Evolutionary conservation across 2,797 vertebrate species (phyloP).

Genomic region (Fratercula arctica): DNA sequence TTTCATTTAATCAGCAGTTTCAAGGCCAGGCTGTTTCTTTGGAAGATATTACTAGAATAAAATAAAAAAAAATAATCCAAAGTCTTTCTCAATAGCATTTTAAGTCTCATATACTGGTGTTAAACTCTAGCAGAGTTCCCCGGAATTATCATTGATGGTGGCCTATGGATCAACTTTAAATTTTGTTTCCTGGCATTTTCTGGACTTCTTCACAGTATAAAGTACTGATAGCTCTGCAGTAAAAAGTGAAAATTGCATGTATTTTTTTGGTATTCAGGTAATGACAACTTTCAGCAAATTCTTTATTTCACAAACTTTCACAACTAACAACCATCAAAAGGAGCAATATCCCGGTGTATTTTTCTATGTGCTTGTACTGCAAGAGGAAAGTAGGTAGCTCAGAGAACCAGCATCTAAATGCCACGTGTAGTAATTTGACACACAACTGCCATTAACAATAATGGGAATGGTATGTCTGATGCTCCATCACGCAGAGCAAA

Average conservation of each 20-base stretch:
- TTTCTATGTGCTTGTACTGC: background rate
- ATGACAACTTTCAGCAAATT: background rate
- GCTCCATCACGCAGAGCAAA: constrained; percentile 16
- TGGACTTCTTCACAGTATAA: background rate
- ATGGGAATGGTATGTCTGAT: constrained; percentile 16
- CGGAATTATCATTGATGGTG: background rate
- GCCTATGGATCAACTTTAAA: background rate
- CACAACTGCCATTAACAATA: constrained; percentile 50
- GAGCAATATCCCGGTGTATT: background rate
- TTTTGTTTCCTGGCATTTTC: background rate
- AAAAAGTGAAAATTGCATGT: background rate
- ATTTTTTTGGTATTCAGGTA: constrained; percentile 37
- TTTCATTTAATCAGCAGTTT: constrained; percentile 20
- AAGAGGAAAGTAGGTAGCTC: background rate
- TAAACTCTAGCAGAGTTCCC: background rate
- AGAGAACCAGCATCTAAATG: constrained; percentile 10
- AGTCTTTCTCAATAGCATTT: background rate
- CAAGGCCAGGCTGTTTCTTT: background rate
- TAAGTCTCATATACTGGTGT: background rate
- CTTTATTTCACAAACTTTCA: constrained; percentile 4
- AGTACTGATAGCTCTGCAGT: background rate
- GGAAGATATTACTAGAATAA: background rate
- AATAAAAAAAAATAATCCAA: background rate
- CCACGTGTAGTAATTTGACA: background rate
- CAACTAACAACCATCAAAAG: background rate